A percentile compares a stretch with the other conserved stretches of the same genome.
Evolutionary conservation across 2,888 invertebrate genomes (phyloP).

Genomic region (Fabriciana adippe): DNA sequence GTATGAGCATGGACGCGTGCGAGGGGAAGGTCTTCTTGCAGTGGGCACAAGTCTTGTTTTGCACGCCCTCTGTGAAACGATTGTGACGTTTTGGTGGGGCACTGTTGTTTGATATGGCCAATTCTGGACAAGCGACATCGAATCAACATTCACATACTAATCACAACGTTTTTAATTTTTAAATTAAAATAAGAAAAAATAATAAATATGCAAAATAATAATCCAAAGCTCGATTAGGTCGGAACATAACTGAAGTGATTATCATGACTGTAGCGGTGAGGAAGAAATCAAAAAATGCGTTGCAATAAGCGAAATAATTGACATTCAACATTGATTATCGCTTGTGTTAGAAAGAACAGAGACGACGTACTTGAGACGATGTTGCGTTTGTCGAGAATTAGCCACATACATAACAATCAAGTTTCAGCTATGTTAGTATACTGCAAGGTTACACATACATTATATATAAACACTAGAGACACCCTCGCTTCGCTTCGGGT

Average conservation of each 20-base stretch:
- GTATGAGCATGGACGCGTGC: conserved; percentile 90
- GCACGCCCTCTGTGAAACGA: conserved; percentile 81
- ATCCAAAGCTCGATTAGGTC: conserved; percentile 29
- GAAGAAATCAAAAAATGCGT: background rate
- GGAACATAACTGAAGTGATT: conserved; percentile 78
- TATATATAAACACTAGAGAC: conserved; percentile 2
- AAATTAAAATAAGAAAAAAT: background rate
- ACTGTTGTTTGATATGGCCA: conserved; percentile 89
- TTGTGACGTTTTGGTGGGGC: conserved; percentile 84
- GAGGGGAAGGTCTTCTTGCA: conserved; percentile 90
- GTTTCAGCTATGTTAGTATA: conserved; percentile 71
- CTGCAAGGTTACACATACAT: conserved; percentile 18
- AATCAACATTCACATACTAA: conserved; percentile 62
- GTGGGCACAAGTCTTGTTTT: conserved; percentile 84
- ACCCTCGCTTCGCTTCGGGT: no score
- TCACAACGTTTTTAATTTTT: conserved; percentile 42
- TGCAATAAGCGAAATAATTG: background rate
- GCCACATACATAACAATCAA: conserved; percentile 79
- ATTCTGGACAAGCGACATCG: conserved; percentile 84
- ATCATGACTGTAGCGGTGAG: conserved; percentile 66
- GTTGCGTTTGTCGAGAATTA: conserved; percentile 73
- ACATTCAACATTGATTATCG: background rate
- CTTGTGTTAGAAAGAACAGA: background rate
- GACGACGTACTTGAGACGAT: conserved; percentile 34
- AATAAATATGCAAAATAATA: background rate